Base-by-base conservation (phyloP, 2,888 invertebrate species). In the Pomacea canaliculata region DNA sequence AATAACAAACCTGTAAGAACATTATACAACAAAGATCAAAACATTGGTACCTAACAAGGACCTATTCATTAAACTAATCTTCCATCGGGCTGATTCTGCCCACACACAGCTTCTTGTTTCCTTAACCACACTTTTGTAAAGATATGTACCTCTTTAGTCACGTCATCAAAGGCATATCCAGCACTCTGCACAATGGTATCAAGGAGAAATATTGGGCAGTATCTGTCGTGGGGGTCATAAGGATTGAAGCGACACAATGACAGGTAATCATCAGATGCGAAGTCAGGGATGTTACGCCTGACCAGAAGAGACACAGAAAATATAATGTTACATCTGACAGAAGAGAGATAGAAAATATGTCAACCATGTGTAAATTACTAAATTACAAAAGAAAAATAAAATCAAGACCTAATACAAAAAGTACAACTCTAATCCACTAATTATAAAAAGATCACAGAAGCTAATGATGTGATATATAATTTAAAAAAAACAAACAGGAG, bases 121-220 rank as follows among this genome's bases (percentile, higher is more conserved):
- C 51, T 56, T 16, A 13, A 56, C 51, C 51, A 10, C 51, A 56
- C 51, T 56, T 56, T 56, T 13, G 16, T 13, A 23, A 51, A 9
- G 37, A n/a, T 27, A 60, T 62, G n/a, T 80, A 80, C 79, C 76
- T 80, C 74, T 49, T 19, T 27, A 23, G 73, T 49, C 9, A 80
- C 62, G 23, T 69, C 23, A 37, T 76, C 62, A 73, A 60, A 80
- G 18, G 48, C 8, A 37, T 74, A 69, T 9, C 83, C 85, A 10
- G 88, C 83, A 59, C 80, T 81, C 4, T 78, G 56, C 0, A 85
- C 83, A 23, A 91, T 88, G 62, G 87, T 85, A 27, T 81, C 83
- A 46, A 91, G 79, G 49, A 78, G 67, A 80, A 91, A 91, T 49
- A 91, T 89, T 2, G 91, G 91, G 77, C 91, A 91, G 77, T 83